Base-by-base conservation (phyloP, 2,888 invertebrate species). In the Crocallis elinguaria region DNA sequence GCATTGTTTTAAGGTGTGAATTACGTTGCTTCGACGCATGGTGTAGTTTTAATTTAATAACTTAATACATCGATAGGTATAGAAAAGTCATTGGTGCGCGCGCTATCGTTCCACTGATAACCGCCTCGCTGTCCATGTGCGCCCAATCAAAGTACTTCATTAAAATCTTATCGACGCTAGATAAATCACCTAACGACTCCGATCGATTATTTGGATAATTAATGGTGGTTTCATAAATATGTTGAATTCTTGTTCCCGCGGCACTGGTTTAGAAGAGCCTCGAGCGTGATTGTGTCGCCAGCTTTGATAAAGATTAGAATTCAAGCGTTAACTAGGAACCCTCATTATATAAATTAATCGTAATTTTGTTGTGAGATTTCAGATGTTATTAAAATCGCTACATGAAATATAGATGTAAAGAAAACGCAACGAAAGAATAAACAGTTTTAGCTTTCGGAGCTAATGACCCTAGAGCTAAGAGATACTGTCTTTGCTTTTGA, bases 111-210 rank as follows among this genome's bases (percentile, higher is more conserved):
- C 57, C 64, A 66, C 71, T 77, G 89, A 91, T 89, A 88, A 88
- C 82, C 68, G 63, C 78, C 83, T 76, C 62, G 75, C 79, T 80
- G 86, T 86, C 84, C 82, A 70, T 84, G 88, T 77, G 84, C 84
- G 77, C 88, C 88, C 89, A 90, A 90, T 90, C 90, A 90, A 87
- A 89, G 90, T 89, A 89, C 91, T 90, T 91, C 90, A 91, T 91
- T 91, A 91, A 91, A 90, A 88, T 88, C 88, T 91, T 91, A 91
- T 91, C 91, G 86, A 79, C 82, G 79, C 83, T 86, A 90, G 90
- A 91, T 91, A 91, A 91, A 91, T 91, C 90, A 91, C 89, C 76
- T 83, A 86, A 88, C 88, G 87, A 83, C 85, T 84, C 75, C 88
- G 79, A 90, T 91, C 89, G 89, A 89, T 91, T 91, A 91, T 90